Conservation (phyloP, 2,888 invertebrate species). For the Lottia scabra region DNA sequence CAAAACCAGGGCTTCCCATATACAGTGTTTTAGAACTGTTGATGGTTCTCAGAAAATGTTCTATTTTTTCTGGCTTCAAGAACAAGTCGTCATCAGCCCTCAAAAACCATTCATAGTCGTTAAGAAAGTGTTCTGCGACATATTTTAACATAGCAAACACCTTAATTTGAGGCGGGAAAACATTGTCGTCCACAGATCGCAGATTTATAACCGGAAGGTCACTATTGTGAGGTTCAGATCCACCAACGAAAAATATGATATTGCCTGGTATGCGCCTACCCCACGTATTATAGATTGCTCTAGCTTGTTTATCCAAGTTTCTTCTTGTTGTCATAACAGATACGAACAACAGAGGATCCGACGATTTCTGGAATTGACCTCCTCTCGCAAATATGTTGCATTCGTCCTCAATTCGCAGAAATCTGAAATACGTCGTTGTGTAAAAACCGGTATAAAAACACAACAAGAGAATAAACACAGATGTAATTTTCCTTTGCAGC, state of each 20-base stretch:
- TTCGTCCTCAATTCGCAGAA: too few species aligned
- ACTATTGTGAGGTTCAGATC: conserved; percentile 74
- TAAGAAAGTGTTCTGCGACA: conserved; percentile 82
- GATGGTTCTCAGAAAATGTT: conserved; percentile 83
- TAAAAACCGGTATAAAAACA: too few species aligned
- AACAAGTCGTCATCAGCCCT: conserved; percentile 98
- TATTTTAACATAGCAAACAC: conserved; percentile 90
- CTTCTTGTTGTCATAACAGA: conserved; percentile 89
- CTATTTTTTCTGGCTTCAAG: conserved; percentile 85
- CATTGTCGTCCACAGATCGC: conserved; percentile 86
- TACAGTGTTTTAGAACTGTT: conserved; percentile 88
- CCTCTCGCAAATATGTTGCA: too few species aligned
- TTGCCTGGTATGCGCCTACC: conserved; percentile 88
- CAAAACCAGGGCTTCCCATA: conserved; percentile 75
- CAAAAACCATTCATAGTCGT: conserved; percentile 92
- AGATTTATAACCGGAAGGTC: conserved; percentile 79
- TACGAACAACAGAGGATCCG: not conserved
- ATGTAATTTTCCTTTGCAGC: too few species aligned
- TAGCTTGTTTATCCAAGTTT: conserved; percentile 87
- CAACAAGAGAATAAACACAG: too few species aligned
- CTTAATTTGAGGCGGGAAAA: conserved; percentile 98
- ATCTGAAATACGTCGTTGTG: too few species aligned
- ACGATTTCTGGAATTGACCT: not conserved
- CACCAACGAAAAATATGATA: conserved; percentile 84
- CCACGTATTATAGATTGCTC: conserved; percentile 94